Conservation (phyloP, 2,113 vertebrate species). For the Notarius lentiginosus region DNA sequence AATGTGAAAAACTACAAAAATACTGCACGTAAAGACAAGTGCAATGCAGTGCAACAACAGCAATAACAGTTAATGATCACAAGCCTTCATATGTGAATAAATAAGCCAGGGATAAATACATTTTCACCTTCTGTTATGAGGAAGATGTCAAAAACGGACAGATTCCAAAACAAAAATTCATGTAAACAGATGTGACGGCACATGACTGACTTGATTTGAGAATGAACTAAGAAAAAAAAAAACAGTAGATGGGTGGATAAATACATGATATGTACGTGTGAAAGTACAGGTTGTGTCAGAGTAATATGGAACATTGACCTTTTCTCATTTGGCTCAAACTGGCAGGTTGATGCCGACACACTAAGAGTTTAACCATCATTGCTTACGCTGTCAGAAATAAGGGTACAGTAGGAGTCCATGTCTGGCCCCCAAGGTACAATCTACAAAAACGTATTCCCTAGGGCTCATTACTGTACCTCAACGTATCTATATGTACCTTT, state of each 20-base stretch:
- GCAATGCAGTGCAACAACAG: constrained; percentile 53
- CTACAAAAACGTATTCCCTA: too few species aligned
- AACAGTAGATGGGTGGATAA: constrained; percentile 33
- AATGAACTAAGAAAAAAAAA: not conserved
- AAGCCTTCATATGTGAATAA: constrained; percentile 58
- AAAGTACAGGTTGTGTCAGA: constrained; percentile 40
- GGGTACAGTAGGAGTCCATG: too few species aligned
- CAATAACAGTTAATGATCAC: constrained; percentile 53
- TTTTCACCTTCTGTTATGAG: constrained; percentile 54
- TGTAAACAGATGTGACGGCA: constrained; percentile 35
- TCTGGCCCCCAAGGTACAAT: too few species aligned
- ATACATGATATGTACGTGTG: constrained; percentile 30
- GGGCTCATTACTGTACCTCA: too few species aligned
- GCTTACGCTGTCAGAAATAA: not conserved
- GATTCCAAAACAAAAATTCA: constrained; percentile 46
- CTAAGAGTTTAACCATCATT: not conserved
- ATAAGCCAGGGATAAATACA: constrained; percentile 49
- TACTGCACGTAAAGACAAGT: constrained; percentile 57
- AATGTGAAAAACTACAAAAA: constrained; percentile 57
- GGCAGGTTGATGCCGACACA: not conserved
- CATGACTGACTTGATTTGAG: constrained; percentile 38
- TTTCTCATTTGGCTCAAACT: constrained; percentile 20
- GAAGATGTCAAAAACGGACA: constrained; percentile 59
- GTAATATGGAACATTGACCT: constrained; percentile 32
- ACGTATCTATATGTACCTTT: too few species aligned